Evolutionary conservation across 2,113 vertebrate species (phyloP), one percentile per base, ranked within the genome.

Genomic region (Cyprinodon variegatus): DNA sequence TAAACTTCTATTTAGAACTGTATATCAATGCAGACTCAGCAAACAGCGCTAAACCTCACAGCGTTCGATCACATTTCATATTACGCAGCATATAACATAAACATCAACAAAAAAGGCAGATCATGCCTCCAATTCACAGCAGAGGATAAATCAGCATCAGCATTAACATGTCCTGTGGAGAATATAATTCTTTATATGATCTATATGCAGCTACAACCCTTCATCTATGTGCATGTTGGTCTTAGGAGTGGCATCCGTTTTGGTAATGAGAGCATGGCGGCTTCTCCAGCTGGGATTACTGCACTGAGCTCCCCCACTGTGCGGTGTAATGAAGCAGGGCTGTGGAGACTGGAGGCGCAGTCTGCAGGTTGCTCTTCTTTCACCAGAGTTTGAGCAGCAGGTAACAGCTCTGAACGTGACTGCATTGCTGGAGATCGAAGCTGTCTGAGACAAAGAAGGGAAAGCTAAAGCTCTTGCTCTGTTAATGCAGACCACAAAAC

Each of bases 261-360:
- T 74, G 82, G 84, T 88, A 81, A 87, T 83, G 83, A 77, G 36
- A 68, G 77, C 74, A 78, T 64, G 70, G 68, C 77, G 83, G 76
- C 15, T 59, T 74, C 80, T 86, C 81, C 85, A 84, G 81, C 79
- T 71, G 87, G 82, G 89, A 87, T 89, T 80, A 85, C 79, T 77
- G 70, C 82, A 66, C 80, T 65, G 83, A 78, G 79, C 81, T 79
- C 85, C 64, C 83, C 86, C 72, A 65, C 82, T 2, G 78, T 36
- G 89, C 6, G 12, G 65, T 62, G 76, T 89, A 89, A 92, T 90
- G 88, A 90, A 83, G 83, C 53, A 40, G 69, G 61, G 70, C 76
- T 60, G 80, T 65, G 41, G 74, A 75, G 83, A 50, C 77, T 75
- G 77, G 63, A 77, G 74, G 79, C 17, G 13, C 62, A 68, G 78